phyloP scores from a whole-genome alignment of 2,797 vertebrate species.

The Champsocephalus gunnari region DNA sequence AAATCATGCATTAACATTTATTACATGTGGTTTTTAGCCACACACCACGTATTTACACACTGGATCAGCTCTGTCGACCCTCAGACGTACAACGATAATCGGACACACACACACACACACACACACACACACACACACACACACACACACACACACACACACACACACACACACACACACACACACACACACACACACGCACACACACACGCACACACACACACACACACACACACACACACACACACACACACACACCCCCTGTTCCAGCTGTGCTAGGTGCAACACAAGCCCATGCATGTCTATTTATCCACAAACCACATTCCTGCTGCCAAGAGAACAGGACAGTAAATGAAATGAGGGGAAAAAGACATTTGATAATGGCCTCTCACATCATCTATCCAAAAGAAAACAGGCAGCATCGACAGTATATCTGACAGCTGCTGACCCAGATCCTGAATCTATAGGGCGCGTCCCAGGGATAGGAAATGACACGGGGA shows the following conservation, averaged over 20 bases:
- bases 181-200: too few relatives aligned
- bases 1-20: slow-evolving; percentile 57
- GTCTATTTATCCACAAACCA: slow-evolving; percentile 60
- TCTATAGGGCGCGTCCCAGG: slow-evolving; percentile 44
- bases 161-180: too few relatives aligned
- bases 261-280: slow-evolving; percentile 59
- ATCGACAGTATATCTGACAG: slow-evolving; percentile 55
- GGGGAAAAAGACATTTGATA: slow-evolving; percentile 59
- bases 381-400: slow-evolving; percentile 59
- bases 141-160: too few relatives aligned
- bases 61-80: slow-evolving; percentile 30
- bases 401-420: slow-evolving; percentile 44
- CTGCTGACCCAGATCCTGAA: slow-evolving; percentile 65
- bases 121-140: too few relatives aligned
- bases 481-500: slow-evolving; percentile 66
- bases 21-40: slow-evolving; percentile 57
- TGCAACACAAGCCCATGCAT: slow-evolving; percentile 65
- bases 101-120: slow-evolving; percentile 14
- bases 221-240: slow-evolving; percentile 1
- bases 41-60: slow-evolving; percentile 58
- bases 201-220: too few relatives aligned
- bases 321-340: slow-evolving; percentile 67
- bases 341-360: slow-evolving; percentile 65
- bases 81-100: slow-evolving; percentile 42
- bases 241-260: slow-evolving; percentile 45